A percentile compares a stretch with the other conserved stretches of the same genome.
Evolutionary conservation across 2,888 invertebrate genomes (phyloP).

Genomic region (Dioctria rufipes): DNA sequence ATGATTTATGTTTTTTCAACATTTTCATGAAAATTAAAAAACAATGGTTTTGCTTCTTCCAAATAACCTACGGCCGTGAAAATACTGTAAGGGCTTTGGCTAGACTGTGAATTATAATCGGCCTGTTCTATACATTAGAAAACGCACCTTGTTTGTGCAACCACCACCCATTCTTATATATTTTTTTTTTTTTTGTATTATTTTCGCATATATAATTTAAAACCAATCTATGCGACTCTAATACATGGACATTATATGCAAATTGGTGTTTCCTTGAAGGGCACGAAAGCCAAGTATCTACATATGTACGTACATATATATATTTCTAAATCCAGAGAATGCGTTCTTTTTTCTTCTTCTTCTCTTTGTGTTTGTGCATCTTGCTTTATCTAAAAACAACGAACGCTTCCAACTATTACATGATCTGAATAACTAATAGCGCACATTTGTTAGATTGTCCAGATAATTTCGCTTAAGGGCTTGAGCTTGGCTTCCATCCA

Average conservation of each 20-base stretch:
- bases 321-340: no score
- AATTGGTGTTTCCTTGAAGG: constrained; percentile 7
- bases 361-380: constrained; percentile 1
- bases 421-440: constrained; percentile 57
- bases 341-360: not conserved
- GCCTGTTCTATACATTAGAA: no score
- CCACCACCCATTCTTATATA: not conserved
- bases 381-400: constrained; percentile 14
- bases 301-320: no score
- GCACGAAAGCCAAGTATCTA: not conserved
- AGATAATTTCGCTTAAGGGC: constrained; percentile 45
- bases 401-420: constrained; percentile 43
- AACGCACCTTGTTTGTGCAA: no score
- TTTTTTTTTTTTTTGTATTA: not conserved
- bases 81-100: no score
- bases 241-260: constrained; percentile 43
- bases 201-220: constrained; percentile 20
- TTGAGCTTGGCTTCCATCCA: no score
- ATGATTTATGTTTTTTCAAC: constrained; percentile 6
- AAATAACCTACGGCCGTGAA: no score
- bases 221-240: constrained; percentile 15
- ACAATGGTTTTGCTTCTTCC: no score
- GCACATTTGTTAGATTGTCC: constrained; percentile 56
- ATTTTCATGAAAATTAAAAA: no score
- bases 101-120: no score